phyloP scores from a whole-genome alignment of 1,140 invertebrate genomes.

The Zaprionus davidi region DNA sequence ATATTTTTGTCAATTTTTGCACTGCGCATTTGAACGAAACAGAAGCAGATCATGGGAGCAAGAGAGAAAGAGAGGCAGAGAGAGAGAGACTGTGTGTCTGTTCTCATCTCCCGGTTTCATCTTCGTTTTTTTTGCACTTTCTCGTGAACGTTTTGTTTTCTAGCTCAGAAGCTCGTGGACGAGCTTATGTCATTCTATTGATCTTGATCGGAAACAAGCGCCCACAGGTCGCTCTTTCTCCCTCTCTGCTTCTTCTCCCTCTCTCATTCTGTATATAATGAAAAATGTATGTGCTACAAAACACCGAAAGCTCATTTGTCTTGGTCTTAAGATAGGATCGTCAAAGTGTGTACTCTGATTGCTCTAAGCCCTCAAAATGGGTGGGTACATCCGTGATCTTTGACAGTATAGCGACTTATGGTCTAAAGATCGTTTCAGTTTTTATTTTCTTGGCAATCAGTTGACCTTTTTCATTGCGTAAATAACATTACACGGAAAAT shows the following conservation, averaged over 20 bases:
- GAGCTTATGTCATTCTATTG: constrained; percentile 81
- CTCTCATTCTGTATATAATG: constrained; percentile 13
- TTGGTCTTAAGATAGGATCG: constrained; percentile 57
- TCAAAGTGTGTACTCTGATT: constrained; percentile 16
- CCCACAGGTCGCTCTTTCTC: constrained; percentile 12
- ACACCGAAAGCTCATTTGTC: constrained; percentile 72
- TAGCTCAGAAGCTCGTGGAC: constrained; percentile 38
- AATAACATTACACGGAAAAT: constrained; percentile 14
- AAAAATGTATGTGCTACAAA: constrained; percentile 34
- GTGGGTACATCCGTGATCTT: constrained; percentile 40
- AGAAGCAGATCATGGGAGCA: constrained; percentile 5
- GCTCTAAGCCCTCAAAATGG: constrained; percentile 48
- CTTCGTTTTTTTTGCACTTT: constrained; percentile 42
- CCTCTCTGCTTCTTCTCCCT: background rate
- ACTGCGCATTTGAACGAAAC: constrained; percentile 64
- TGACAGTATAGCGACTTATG: constrained; percentile 3
- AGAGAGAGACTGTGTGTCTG: constrained; percentile 33
- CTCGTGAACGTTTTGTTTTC: constrained; percentile 41
- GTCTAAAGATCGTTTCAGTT: background rate
- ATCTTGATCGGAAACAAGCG: constrained; percentile 66
- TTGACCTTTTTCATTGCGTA: constrained; percentile 27
- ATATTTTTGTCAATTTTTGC: constrained; percentile 58
- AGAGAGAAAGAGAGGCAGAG: background rate
- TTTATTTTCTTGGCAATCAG: background rate
- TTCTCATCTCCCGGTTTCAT: constrained; percentile 34